phyloP scores from a whole-genome alignment of 2,113 vertebrate species.

The Eidolon helvum region DNA sequence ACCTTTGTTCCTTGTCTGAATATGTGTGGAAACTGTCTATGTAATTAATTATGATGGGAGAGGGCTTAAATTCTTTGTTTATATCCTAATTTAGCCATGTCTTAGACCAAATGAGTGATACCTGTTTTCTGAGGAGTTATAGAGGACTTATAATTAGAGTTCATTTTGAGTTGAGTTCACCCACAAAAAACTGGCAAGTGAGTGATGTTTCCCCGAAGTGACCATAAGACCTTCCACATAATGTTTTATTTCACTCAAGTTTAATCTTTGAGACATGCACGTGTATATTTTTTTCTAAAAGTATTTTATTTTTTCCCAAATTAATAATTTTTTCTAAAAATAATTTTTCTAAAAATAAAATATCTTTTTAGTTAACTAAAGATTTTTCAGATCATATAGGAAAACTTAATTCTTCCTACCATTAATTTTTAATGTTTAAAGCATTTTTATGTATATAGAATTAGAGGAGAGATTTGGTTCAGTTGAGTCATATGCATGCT shows the following conservation, averaged over 20 bases:
- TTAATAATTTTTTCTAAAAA: neutral
- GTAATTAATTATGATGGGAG: neutral
- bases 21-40: neutral
- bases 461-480: neutral
- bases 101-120: neutral
- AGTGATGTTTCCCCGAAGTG: neutral
- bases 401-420: neutral
- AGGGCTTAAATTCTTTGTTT: neutral
- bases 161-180: neutral
- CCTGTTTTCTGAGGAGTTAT: neutral
- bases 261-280: neutral
- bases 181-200: neutral
- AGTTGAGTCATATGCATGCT: neutral
- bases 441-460: neutral
- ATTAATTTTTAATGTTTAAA: neutral
- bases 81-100: neutral
- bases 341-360: neutral
- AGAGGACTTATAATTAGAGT: neutral
- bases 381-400: neutral
- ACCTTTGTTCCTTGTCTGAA: neutral
- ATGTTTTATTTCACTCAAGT: slow-evolving; percentile 2
- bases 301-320: neutral
- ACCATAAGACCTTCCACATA: neutral
- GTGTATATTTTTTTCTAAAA: neutral
- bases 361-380: neutral